Conservation (phyloP, 2,113 vertebrate species). For the Ardeotis arabs region DNA sequence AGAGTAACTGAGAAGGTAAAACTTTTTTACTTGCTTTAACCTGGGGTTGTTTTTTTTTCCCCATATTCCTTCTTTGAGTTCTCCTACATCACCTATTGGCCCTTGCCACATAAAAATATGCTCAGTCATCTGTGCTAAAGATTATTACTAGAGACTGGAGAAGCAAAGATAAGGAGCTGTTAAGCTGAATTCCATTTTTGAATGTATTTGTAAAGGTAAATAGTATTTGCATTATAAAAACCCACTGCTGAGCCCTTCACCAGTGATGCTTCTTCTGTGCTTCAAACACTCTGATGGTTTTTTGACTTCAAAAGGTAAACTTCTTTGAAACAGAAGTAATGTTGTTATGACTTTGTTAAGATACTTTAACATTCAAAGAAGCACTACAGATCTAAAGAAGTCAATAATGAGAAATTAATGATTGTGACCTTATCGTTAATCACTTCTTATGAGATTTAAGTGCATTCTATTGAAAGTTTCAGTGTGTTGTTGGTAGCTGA, state of each 20-base stretch:
- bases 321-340: background rate
- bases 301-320: background rate
- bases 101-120: background rate
- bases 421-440: background rate
- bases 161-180: background rate
- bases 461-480: background rate
- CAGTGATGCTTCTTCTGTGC: background rate
- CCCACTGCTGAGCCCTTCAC: background rate
- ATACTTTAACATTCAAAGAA: background rate
- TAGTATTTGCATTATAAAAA: background rate
- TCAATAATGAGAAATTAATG: background rate
- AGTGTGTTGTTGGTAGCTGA: background rate
- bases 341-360: background rate
- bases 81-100: fast-evolving
- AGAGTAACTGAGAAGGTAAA: background rate
- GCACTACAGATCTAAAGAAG: background rate
- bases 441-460: background rate
- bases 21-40: background rate
- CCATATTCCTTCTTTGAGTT: background rate
- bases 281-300: background rate
- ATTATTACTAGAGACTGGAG: background rate
- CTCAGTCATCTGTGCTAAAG: background rate
- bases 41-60: background rate
- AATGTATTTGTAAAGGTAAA: background rate
- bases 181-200: background rate